Evolutionary conservation across 1,140 invertebrate genomes (phyloP), one percentile per base, ranked within the genome.

Genomic region (Ips nitidus): DNA sequence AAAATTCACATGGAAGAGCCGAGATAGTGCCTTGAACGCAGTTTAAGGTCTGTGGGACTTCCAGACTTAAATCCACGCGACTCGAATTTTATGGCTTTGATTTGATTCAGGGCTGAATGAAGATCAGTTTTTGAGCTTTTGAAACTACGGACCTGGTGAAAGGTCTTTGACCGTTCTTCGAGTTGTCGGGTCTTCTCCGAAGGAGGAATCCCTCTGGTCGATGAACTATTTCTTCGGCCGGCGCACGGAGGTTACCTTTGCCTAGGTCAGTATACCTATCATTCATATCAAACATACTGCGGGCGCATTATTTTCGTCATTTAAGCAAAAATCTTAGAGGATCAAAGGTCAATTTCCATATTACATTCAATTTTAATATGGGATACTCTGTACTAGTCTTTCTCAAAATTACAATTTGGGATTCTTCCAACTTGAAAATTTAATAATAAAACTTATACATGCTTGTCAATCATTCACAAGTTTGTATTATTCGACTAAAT

Each of bases 231-330:
- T 69, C 66, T 69, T 62, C 57, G 53, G 53, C 47, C 55, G 45
- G 57, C 62, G 56, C 57, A 67, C 66, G 43, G 66, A 67, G 56
- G 57, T 67, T 67, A 69, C 52, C 57, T 69, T 69, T 37, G 52
- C 58, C 66, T 62, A 69, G 66, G 66, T 69, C 66, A 69, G 58
- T 69, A 69, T 69, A 69, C 66, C 66, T 69, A 69, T 69, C 66
- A 69, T 69, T 67, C 66, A 60, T 60, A 64, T 64, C 52, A 43
- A 55, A 55, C 22, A 36, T 40, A 45, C 59, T 63, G 8, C 61
- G 61, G 61, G 52, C 47, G 47, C 53, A 56, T 56, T 50, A 22
- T 22, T 22, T 22, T 22, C 22, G 22, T 22, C 22, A 22, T 22
- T 22, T 22, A 22, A 22, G 22, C 22, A 22, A 22, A 22, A 22